Evolutionary conservation across 2,797 vertebrate species (phyloP).

Genomic region (Pipistrellus kuhlii): DNA sequence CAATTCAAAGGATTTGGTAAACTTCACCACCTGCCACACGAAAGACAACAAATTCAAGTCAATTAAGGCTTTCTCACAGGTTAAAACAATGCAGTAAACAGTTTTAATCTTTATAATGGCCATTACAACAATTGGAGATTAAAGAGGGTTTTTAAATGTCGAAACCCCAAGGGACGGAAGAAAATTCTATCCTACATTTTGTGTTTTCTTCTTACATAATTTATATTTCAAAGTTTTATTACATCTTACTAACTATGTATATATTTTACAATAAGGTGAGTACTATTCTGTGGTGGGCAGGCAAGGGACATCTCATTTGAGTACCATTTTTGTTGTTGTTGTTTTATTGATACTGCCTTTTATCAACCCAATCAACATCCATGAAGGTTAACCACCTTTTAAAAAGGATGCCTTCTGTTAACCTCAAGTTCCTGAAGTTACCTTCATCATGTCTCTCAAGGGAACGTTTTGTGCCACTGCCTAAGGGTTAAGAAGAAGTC

Average conservation of each 20-base stretch:
- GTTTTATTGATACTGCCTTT: background rate
- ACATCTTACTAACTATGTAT: background rate
- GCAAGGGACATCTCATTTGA: background rate
- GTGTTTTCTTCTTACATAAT: background rate
- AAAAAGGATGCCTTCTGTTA: background rate
- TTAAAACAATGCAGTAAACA: slow-evolving; percentile 58
- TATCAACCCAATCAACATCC: background rate
- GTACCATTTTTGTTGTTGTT: background rate
- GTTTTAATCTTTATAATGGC: slow-evolving; percentile 29
- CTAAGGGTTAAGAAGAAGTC: background rate
- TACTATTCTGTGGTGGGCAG: background rate
- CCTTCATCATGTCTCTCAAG: background rate
- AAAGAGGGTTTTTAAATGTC: slow-evolving; percentile 54
- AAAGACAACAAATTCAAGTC: slow-evolving; percentile 63
- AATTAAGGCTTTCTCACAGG: slow-evolving; percentile 58
- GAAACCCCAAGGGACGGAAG: background rate
- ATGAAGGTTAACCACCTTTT: background rate
- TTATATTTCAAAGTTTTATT: background rate
- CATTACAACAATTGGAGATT: slow-evolving; percentile 46
- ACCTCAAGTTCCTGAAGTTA: background rate
- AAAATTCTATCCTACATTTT: slow-evolving; percentile 28
- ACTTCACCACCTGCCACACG: slow-evolving; percentile 96
- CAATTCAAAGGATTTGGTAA: slow-evolving; percentile 98
- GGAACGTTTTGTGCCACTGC: background rate
- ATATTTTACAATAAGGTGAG: background rate